Evolutionary conservation across 2,888 invertebrate species (phyloP), one percentile per base, ranked within the genome.

Genomic region (Chrysomela aeneicollis): DNA sequence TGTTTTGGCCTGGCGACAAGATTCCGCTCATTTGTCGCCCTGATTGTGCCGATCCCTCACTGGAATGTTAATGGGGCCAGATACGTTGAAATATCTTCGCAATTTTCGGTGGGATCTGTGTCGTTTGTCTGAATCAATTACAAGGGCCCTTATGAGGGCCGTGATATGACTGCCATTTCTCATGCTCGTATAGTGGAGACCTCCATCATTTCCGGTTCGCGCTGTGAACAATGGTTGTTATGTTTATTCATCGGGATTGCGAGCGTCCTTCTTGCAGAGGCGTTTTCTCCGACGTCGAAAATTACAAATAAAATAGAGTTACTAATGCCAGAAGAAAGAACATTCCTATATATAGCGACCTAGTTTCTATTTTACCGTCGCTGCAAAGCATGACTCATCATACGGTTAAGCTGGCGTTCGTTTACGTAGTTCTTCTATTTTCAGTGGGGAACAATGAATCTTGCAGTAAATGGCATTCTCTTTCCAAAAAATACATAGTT

Each of bases 31-130:
- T 42, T 42, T 42, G 15, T 42, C 42, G 42, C 12, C 1, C 42
- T 15, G 42, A 42, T 42, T 42, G 42, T 42, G 10, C 42, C 42
- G 42, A 42, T 42, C 42, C 15, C n/a, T 42, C 42, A 42, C 42
- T n/a, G n/a, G 42, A 42, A 42, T 42, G 42, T 42, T 42, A 42
- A 42, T 42, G 3, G 42, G 42, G 15, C 15, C 42, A 42, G 42
- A 42, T 42, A 42, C 42, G 15, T 15, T 42, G 42, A 42, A 42
- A 42, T 42, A 42, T 42, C 42, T 42, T 42, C 12, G 42, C 42
- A 42, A 42, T 42, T 42, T 42, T 42, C 42, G n/a, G 42, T 42
- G 42, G 42, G 42, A 42, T 42, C 42, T 42, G 42, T 42, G 42
- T 42, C 42, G 42, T 42, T 42, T 42, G 42, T 42, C 42, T 42